These are phyloP conservation scores for Miichthys miiuy DNA, from an alignment of 2,797 vertebrate genomes.

Conservation along the genomic window DNA sequence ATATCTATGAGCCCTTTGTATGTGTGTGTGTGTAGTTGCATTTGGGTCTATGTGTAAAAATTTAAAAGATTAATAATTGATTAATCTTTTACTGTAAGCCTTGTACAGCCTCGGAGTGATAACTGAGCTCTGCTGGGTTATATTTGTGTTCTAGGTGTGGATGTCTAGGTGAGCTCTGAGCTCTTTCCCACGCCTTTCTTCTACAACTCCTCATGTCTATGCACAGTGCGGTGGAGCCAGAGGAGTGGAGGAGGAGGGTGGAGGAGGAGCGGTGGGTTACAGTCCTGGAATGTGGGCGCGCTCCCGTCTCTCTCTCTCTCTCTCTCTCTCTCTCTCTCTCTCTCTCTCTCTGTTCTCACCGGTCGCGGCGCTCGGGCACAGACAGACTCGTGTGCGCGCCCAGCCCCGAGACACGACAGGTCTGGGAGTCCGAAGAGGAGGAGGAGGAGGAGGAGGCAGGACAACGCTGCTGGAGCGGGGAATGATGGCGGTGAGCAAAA, in stretches of 20 bases:
- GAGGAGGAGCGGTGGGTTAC: slow-evolving; percentile 69
- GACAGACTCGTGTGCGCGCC: slow-evolving; percentile 67
- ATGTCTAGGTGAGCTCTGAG: slow-evolving; percentile 45
- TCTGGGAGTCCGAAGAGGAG: slow-evolving; percentile 71
- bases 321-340: slow-evolving; percentile 14
- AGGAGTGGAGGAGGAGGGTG: slow-evolving; percentile 33
- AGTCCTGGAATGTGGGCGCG: slow-evolving; percentile 86
- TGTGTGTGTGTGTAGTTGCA: not conserved
- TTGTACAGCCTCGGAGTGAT: not conserved
- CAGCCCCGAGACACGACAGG: slow-evolving; percentile 74
- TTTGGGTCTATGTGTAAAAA: no score
- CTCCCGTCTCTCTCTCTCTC: slow-evolving; percentile 44
- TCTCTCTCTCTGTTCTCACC: slow-evolving; percentile 42
- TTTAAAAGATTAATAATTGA: no score
- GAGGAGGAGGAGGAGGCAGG: slow-evolving; percentile 57
- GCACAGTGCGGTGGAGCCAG: slow-evolving; percentile 48
- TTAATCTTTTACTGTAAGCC: not conserved
- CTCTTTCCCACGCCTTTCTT: slow-evolving; percentile 78
- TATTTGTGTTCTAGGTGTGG: slow-evolving; percentile 28
- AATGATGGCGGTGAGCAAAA: slow-evolving; percentile 83
- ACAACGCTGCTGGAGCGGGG: slow-evolving; percentile 74
- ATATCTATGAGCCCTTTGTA: no score
- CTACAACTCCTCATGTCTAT: slow-evolving; percentile 34
- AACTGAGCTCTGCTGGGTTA: slow-evolving; percentile 1
- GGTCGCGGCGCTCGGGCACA: slow-evolving; percentile 45